Evolutionary conservation across 2,888 invertebrate genomes (phyloP), one percentile per base, ranked within the genome.

Genomic region (Ectemnius continuus): DNA sequence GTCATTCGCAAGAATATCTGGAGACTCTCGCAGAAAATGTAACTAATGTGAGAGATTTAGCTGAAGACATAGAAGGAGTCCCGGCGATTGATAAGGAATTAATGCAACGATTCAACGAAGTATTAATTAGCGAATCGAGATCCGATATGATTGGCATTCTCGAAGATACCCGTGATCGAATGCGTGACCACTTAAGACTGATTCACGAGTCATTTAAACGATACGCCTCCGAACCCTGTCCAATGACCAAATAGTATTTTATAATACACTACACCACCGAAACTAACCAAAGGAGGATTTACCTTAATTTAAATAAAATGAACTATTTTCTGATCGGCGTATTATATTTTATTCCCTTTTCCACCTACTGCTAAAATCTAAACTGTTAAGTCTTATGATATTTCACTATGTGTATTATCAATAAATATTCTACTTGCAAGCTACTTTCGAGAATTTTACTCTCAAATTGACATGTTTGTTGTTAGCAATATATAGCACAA

Each of bases 201-300:
- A 67, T 81, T 3, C 88, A 89, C 59, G 73, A 70, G 16, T 77
- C 75, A 18, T 89, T 89, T 57, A 83, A 81, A 36, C 46, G 61
- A 47, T 85, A 87, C 67, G 82, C 76, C 1, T 72, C 80, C 4
- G 67, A 84, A 64, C 87, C 87, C 23, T 88, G 88, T 75, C 87
- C 88, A 1, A 61, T 75, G 23, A 73, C 70, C 3, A 84, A 85
- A 67, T 85, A 74, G 79, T 58, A 69, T 28, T 16, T 60, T 23
- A 36, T 36, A 36, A 36, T 36, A 36, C 36, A 36, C 36, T 36
- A 23, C 23, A 23, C 3, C 23, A 23, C 2, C 23, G 3, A 23
- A 23, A 23, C 23, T 23, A 23, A 23, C 23, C 36, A 36, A 36
- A 36, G 5, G 36, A 36, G 36, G 11, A 36, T 36, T 36, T 36